phyloP scores from a whole-genome alignment of 2,113 vertebrate species.

The Callaeas wilsoni region DNA sequence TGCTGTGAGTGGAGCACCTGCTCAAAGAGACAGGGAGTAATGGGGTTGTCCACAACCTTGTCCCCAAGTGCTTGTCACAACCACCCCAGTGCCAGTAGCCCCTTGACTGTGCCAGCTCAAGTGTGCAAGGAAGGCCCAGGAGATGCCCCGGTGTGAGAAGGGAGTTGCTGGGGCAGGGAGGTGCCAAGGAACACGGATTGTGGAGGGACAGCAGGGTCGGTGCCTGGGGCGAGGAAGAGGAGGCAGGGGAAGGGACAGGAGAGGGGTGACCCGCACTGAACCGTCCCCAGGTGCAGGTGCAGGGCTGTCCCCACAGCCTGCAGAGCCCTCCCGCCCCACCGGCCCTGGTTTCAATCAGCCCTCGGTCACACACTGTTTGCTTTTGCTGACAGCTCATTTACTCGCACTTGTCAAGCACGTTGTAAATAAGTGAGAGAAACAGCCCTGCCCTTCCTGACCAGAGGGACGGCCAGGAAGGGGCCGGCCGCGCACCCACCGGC shows the following conservation, averaged over 20 bases:
- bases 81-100: neutral
- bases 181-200: neutral
- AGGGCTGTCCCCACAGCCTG: neutral
- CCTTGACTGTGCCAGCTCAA: neutral
- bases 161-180: neutral
- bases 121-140: neutral
- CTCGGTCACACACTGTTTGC: neutral
- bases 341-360: neutral
- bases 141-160: neutral
- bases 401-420: conserved; percentile 43
- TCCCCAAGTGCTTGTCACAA: neutral
- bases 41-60: neutral
- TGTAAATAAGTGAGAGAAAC: conserved; percentile 40
- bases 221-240: neutral
- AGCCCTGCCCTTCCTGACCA: conserved; percentile 33
- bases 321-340: neutral
- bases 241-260: neutral
- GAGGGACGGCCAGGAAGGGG: neutral
- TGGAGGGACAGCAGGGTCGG: neutral
- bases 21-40: neutral
- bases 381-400: conserved; percentile 52
- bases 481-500: neutral
- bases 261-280: neutral
- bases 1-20: neutral
- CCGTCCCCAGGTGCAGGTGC: neutral